phyloP scores from a whole-genome alignment of 2,113 vertebrate genomes.

The Melospiza melodia region DNA sequence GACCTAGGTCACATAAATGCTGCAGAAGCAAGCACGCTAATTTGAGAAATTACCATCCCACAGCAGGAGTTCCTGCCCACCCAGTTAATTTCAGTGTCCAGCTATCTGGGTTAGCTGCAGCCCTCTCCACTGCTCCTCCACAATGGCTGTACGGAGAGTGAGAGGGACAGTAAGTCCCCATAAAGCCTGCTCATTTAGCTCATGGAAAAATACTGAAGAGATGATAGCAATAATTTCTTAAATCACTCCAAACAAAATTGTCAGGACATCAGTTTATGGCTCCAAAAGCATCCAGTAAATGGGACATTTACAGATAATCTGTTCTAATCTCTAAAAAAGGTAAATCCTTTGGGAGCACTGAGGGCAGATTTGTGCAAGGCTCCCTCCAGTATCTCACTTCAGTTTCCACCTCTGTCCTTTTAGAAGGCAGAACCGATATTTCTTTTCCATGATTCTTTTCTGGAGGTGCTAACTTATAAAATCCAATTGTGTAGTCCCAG shows the following conservation, averaged over 20 bases:
- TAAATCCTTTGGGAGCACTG: neutral
- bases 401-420: neutral
- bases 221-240: conserved; percentile 13
- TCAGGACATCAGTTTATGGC: neutral
- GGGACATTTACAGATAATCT: neutral
- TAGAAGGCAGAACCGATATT: neutral
- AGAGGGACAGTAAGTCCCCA: neutral
- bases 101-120: neutral
- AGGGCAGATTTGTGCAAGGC: neutral
- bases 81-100: neutral
- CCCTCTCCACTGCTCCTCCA: neutral
- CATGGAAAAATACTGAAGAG: neutral
- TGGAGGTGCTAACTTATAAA: neutral
- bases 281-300: neutral
- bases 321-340: neutral
- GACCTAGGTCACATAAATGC: neutral
- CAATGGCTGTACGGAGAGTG: neutral
- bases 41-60: neutral
- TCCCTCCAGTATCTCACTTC: neutral
- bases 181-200: neutral
- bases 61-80: neutral
- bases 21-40: neutral
- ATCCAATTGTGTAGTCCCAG: neutral
- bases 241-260: neutral
- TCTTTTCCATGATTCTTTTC: neutral